Evolutionary conservation across 2,797 vertebrate genomes (phyloP).

Genomic region (Trachurus trachurus): DNA sequence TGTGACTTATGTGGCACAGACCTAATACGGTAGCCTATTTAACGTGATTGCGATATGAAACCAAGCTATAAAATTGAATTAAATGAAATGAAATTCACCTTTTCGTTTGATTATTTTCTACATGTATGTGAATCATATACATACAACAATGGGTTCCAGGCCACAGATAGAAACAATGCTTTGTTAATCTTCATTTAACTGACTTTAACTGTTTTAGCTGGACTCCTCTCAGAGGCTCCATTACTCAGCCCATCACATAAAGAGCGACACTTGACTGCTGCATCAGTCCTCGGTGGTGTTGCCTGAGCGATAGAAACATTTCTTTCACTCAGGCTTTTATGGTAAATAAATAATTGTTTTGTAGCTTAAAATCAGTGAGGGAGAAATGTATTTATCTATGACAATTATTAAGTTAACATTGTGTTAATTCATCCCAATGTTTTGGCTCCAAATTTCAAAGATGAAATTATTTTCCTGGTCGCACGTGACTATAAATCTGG

Average conservation of each 20-base stretch:
- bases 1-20: not conserved
- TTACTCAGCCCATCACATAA: slow-evolving; percentile 12
- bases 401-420: not conserved
- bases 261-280: slow-evolving; percentile 10
- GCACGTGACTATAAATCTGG: not conserved
- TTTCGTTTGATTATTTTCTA: not conserved
- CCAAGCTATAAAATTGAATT: not conserved
- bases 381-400: not conserved
- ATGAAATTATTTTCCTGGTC: slow-evolving; percentile 8
- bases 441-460: not conserved
- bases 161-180: not conserved
- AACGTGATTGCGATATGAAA: not conserved
- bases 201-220: not conserved
- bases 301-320: not conserved
- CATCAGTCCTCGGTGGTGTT: slow-evolving; percentile 19
- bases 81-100: too few relatives aligned
- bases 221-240: not conserved
- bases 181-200: not conserved
- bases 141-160: not conserved
- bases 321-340: not conserved
- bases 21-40: not conserved
- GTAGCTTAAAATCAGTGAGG: not conserved
- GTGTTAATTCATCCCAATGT: too few relatives aligned
- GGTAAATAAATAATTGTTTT: slow-evolving; percentile 10
- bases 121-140: not conserved